Base-by-base conservation (phyloP, 2,113 vertebrate genomes). In the Halichoerus grypus region DNA sequence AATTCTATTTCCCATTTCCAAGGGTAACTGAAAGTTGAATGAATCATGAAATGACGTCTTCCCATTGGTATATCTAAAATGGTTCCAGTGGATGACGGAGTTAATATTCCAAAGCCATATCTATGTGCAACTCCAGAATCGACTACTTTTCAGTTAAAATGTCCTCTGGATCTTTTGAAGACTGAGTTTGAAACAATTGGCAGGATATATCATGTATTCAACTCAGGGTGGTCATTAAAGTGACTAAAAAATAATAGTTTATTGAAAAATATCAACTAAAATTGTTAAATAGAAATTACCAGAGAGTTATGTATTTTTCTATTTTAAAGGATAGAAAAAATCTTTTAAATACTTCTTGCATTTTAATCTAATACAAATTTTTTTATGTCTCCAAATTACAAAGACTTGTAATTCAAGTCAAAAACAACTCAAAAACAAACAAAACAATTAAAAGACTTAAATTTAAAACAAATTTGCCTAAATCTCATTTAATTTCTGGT, bases 21-120 rank as follows among this genome's bases (percentile, higher is more conserved):
- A 96, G 88, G 97, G 77, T 77, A 95, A 97, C 91, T 97, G 94
- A 96, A 59, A 97, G 61, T n/a, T 97, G 94, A 96, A 97, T 97
- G 96, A 96, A 96, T 96, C 94, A 96, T 97, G 92, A 98, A 98
- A 98, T 94, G 61, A 80, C 4, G 0, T 79, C 5, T 2, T n/a
- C n/a, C 89, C 4, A 74, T 83, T 49, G 13, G 83, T 88, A 83
- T 95, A 93, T 98, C 71, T 97, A 92, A 98, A 96, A 88, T 85
- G 31, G 46, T 97, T 97, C 90, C 49, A 39, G 53, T 96, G 33
- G 59, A 81, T 96, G 76, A 80, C 6, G 42, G 74, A 96, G 90
- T 96, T 97, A 97, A 97, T 97, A 97, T 96, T 63, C 94, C 0
- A 0, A 97, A 46, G 10, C 65, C 18, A 15, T 63, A 79, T 96